Percentiles rank a stretch among this genome's conserved stretches.
phyloP scores from a whole-genome alignment of 2,888 invertebrate genomes.

The Blomia tropicalis region DNA sequence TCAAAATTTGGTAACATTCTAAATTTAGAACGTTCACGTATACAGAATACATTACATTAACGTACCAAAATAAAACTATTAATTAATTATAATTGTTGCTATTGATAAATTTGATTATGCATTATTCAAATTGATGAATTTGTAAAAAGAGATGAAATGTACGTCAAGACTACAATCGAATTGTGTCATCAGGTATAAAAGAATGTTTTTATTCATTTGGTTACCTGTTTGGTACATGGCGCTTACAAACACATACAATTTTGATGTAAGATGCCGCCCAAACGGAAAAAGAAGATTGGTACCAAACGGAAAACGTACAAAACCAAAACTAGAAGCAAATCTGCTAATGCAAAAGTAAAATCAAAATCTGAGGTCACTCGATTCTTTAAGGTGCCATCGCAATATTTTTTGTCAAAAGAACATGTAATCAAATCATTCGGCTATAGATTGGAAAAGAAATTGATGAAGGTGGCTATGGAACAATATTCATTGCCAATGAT shows the following conservation, averaged over 20 bases:
- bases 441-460: not conserved
- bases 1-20: no score
- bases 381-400: not conserved
- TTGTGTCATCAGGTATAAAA: no score
- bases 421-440: constrained; percentile 4
- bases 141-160: not conserved
- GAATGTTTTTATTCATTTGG: no score
- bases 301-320: not conserved
- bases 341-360: not conserved
- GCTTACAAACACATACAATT: not conserved
- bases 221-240: no score
- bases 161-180: not conserved
- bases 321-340: not conserved
- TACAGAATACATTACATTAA: no score
- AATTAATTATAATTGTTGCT: no score
- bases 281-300: not conserved
- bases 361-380: constrained; percentile 1
- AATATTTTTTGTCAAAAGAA: not conserved
- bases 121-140: not conserved
- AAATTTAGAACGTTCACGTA: no score
- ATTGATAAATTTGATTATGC: no score
- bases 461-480: constrained; percentile 1
- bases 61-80: no score
- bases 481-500: not conserved
- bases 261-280: not conserved